phyloP scores from a whole-genome alignment of 64 coral and sea anemone species.

The Actinia tenebrosa region DNA sequence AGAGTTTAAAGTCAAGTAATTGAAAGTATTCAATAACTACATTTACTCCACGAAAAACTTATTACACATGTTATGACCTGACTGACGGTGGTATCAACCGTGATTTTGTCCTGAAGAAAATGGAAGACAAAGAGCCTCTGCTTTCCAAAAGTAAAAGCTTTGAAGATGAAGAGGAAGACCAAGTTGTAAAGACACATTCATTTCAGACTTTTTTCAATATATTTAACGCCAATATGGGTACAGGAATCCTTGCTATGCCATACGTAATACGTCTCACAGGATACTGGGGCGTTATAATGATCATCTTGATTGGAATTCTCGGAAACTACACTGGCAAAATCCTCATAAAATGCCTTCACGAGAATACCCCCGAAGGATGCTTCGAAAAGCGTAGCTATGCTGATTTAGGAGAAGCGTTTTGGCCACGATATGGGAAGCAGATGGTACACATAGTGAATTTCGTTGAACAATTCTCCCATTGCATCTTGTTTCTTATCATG shows the following conservation, averaged over 20 bases:
- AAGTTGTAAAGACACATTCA: slow-evolving; percentile 67
- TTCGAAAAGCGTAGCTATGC: slow-evolving; percentile 68
- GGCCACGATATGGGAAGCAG: slow-evolving; percentile 80
- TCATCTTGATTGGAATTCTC: slow-evolving; percentile 70
- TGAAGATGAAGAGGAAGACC: slow-evolving; percentile 29
- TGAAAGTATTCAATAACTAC: slow-evolving; percentile 7
- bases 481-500: slow-evolving; percentile 88
- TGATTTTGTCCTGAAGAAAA: slow-evolving; percentile 5
- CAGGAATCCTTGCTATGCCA: slow-evolving; percentile 81
- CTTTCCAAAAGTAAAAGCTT: slow-evolving; percentile 15
- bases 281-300: slow-evolving; percentile 84
- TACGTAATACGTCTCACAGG: slow-evolving; percentile 85
- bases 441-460: slow-evolving; percentile 89
- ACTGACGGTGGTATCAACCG: neutral
- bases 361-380: slow-evolving; percentile 63
- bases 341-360: slow-evolving; percentile 79
- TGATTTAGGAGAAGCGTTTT: slow-evolving; percentile 83
- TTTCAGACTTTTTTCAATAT: slow-evolving; percentile 88
- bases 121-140: slow-evolving; percentile 19
- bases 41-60: neutral
- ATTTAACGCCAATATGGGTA: slow-evolving; percentile 94
- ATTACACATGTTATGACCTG: slow-evolving; percentile 5
- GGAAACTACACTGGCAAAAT: slow-evolving; percentile 92
- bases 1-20: neutral
- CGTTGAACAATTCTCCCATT: slow-evolving; percentile 92